These are phyloP conservation scores for Thomomys bottae DNA, from an alignment of 2,113 vertebrate species.

Conservation along the genomic window DNA sequence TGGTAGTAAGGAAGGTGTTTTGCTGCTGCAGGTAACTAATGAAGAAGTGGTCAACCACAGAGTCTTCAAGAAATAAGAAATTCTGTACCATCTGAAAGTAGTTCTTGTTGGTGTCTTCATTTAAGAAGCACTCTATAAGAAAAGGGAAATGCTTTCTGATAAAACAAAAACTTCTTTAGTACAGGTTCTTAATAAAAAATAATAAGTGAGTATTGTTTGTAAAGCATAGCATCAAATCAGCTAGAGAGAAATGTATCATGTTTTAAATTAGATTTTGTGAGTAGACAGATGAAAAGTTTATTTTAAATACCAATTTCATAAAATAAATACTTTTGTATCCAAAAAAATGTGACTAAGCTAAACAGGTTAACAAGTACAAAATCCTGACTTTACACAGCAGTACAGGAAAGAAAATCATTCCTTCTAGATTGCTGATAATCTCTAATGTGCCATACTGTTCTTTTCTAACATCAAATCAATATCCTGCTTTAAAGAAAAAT, in stretches of 20 bases:
- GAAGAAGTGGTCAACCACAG: slow-evolving; percentile 92
- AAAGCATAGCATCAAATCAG: slow-evolving; percentile 65
- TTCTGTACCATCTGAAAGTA: slow-evolving; percentile 90
- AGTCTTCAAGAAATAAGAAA: slow-evolving; percentile 91
- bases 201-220: slow-evolving; percentile 77
- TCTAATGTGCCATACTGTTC: too few relatives aligned
- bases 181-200: slow-evolving; percentile 79
- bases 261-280: slow-evolving; percentile 80
- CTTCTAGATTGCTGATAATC: too few relatives aligned
- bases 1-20: slow-evolving; percentile 92
- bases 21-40: slow-evolving; percentile 92
- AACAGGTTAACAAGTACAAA: too few relatives aligned
- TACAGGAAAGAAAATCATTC: too few relatives aligned
- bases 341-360: too few relatives aligned
- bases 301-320: slow-evolving; percentile 80
- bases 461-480: too few relatives aligned
- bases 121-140: slow-evolving; percentile 85
- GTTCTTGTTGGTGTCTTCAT: slow-evolving; percentile 89
- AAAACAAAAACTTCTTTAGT: slow-evolving; percentile 73
- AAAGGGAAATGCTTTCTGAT: slow-evolving; percentile 85
- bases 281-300: slow-evolving; percentile 76
- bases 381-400: too few relatives aligned
- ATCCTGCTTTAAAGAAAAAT: too few relatives aligned
- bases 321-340: slow-evolving; percentile 82
- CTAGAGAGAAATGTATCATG: slow-evolving; percentile 74